Evolutionary conservation across 2,888 invertebrate genomes (phyloP).

Genomic region (Allygus modestus): DNA sequence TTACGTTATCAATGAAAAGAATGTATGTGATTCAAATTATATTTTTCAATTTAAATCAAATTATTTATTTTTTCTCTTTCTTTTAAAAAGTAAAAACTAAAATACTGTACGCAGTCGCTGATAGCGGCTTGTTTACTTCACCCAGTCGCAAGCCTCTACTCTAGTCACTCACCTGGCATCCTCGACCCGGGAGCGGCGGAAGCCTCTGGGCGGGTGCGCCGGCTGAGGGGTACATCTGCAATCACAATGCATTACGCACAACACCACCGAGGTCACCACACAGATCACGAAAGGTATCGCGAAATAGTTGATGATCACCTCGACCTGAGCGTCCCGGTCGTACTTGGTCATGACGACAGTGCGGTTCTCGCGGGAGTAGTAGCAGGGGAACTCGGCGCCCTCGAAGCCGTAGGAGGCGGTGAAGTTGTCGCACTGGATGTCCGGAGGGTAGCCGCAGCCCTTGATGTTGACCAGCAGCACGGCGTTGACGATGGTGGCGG

Average conservation of each 20-base stretch:
- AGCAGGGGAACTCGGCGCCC: slow-evolving; percentile 82
- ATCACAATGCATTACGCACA: slow-evolving; percentile 93
- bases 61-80: too few species aligned
- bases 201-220: slow-evolving; percentile 73
- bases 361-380: slow-evolving; percentile 87
- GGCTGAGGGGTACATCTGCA: slow-evolving; percentile 77
- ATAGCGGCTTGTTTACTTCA: too few species aligned
- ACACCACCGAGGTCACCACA: slow-evolving; percentile 88
- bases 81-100: too few species aligned
- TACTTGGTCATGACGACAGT: slow-evolving; percentile 91
- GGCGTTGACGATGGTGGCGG: slow-evolving; percentile 77
- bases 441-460: slow-evolving; percentile 90
- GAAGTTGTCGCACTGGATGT: slow-evolving; percentile 86
- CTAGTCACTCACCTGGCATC: slow-evolving; percentile 63
- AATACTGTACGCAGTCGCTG: too few species aligned
- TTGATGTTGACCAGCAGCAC: slow-evolving; percentile 88
- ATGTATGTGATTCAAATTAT: too few species aligned
- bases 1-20: too few species aligned
- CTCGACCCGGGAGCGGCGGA: slow-evolving; percentile 75
- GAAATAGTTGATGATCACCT: slow-evolving; percentile 89
- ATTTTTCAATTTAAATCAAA: too few species aligned
- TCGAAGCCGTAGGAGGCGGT: slow-evolving; percentile 83
- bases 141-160: too few species aligned
- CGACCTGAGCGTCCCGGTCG: slow-evolving; percentile 89
- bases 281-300: slow-evolving; percentile 91